phyloP scores from a whole-genome alignment of 2,113 vertebrate genomes.

The Dipodomys spectabilis region DNA sequence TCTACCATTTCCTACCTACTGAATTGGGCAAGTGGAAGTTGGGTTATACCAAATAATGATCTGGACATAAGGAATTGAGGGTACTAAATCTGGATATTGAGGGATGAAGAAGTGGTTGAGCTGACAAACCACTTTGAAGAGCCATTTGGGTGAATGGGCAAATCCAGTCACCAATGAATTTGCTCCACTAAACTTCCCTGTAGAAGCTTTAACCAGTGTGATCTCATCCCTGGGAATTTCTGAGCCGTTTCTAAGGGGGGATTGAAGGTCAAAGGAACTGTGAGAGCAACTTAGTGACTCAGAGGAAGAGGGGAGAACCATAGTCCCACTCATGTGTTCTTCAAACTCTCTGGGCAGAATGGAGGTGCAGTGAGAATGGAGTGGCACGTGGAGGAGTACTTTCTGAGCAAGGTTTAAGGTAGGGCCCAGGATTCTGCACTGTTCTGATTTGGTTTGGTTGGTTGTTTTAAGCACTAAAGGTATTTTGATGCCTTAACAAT shows the following conservation, averaged over 20 bases:
- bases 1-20: neutral
- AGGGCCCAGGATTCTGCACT: neutral
- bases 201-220: neutral
- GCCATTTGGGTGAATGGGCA: no score
- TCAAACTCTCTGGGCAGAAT: neutral
- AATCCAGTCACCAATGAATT: neutral
- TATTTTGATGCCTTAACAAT: neutral
- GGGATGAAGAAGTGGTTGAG: neutral
- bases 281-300: neutral
- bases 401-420: slow-evolving; percentile 2
- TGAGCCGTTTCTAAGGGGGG: neutral
- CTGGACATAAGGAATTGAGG: neutral
- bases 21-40: neutral
- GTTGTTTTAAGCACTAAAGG: neutral
- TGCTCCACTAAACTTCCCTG: neutral
- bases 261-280: slow-evolving; percentile 37
- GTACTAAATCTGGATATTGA: neutral
- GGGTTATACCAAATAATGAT: neutral
- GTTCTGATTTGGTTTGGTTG: neutral
- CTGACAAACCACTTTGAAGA: neutral
- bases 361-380: no score
- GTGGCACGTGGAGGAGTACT: neutral
- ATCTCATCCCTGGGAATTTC: neutral
- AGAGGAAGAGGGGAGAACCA: neutral
- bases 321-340: neutral